These are phyloP conservation scores for Pseudopodoces humilis DNA, from an alignment of 2,113 vertebrate genomes.

Conservation along the genomic window DNA sequence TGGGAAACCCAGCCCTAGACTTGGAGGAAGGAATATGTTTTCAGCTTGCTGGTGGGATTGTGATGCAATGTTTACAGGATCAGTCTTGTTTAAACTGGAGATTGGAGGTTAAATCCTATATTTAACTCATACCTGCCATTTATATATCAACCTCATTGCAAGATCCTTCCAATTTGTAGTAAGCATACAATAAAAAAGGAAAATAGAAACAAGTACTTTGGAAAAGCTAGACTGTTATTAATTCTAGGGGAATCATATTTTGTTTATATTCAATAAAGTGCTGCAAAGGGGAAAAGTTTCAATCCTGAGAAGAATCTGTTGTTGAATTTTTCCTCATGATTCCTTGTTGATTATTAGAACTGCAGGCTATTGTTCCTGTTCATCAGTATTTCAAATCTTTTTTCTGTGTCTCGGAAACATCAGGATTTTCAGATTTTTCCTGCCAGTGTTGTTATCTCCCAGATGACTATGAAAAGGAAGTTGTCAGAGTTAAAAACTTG, in stretches of 20 bases:
- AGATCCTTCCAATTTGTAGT: background rate
- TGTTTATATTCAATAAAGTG: background rate
- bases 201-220: background rate
- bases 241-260: background rate
- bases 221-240: background rate
- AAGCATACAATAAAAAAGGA: background rate
- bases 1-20: background rate
- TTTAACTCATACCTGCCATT: background rate
- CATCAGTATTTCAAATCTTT: background rate
- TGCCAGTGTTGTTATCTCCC: background rate
- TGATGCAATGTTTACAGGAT: background rate
- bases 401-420: background rate
- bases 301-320: background rate
- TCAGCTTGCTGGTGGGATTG: background rate
- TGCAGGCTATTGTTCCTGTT: background rate
- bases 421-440: background rate
- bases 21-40: background rate
- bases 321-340: background rate
- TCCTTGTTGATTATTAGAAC: background rate
- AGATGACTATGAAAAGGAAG: background rate
- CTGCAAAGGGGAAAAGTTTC: background rate
- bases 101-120: background rate
- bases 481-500: background rate
- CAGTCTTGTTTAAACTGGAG: background rate
- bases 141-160: background rate